Evolutionary conservation across 2,113 vertebrate species (phyloP).

Genomic region (Piprites chloris): DNA sequence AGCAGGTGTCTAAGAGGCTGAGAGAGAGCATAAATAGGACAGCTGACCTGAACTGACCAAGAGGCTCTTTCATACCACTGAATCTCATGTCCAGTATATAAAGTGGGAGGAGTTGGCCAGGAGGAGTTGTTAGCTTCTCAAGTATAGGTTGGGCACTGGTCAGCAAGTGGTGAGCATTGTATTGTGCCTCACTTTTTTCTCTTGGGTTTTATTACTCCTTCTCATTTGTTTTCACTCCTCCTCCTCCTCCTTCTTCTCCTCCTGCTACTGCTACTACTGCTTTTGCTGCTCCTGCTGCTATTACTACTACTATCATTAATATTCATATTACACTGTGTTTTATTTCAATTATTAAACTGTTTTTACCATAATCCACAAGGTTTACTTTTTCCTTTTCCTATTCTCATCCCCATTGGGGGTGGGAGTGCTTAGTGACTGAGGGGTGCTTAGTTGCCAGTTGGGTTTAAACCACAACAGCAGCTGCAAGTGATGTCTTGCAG

Average conservation of each 20-base stretch:
- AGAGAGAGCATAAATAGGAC: neutral
- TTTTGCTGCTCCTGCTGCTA: neutral
- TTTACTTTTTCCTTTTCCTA: neutral
- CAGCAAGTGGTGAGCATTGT: neutral
- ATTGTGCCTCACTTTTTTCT: neutral
- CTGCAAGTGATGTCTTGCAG: neutral
- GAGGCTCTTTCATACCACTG: neutral
- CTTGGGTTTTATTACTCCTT: neutral
- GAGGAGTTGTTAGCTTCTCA: rapidly evolving
- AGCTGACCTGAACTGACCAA: neutral
- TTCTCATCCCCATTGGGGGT: neutral
- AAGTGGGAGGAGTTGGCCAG: neutral
- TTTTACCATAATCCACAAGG: neutral
- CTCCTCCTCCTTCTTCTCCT: neutral
- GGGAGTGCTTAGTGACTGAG: neutral
- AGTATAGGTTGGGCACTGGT: rapidly evolving
- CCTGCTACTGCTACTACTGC: neutral
- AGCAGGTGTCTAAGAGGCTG: neutral
- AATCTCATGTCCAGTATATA: neutral
- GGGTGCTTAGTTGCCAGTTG: neutral
- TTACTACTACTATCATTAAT: neutral
- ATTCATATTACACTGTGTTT: neutral
- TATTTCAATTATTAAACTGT: neutral
- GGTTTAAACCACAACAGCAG: neutral
- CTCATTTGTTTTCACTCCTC: neutral